Base-by-base conservation (phyloP, 2,113 vertebrate genomes). In the Galbula dea region DNA sequence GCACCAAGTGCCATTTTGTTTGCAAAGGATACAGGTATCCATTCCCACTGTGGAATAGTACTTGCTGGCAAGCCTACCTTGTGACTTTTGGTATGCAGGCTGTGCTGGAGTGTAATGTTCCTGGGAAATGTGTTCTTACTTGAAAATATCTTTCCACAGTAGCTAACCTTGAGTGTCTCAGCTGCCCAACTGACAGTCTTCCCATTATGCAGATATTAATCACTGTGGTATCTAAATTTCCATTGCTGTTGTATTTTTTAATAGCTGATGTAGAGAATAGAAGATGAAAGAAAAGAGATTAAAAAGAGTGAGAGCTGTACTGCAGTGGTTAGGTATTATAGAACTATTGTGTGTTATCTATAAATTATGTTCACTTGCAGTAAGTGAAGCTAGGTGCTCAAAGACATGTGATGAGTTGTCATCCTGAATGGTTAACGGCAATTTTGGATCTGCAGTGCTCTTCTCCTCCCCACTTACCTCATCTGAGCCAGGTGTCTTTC, bases 401-500 rank as follows among this genome's bases (percentile, higher is more conserved):
- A 34, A 89, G 72, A 11, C 36, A 27, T 32, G 41, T 66, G 49
- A 62, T 71, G 48, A 66, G 39, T 86, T 94, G 43, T 90, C 63
- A 61, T 74, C 39, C 39, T 23, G 6, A 94, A 77, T 58, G 45
- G 55, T 74, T 94, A 88, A 89, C 91, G 52, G 76, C 52, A 78
- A 48, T 66, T 80, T n/a, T 93, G 66, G 79, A 82, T 43, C 6
- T 69, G 65, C 3, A 83, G 71, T 92, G 19, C 16, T 92, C 10
- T 90, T 30, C 37, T 48, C 48, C 58, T 83, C 91, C 59, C 62
- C 48, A 46, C 58, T 89, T 87, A 88, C 54, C 71, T 93, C 9
- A 0, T 48, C 68, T 83, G 93, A 91, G 92, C 80, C 95, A 95
- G 89, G 79, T 95, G 80, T 91, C 89, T 65, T 26, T 37, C 51